Base-by-base conservation (phyloP, 2,113 vertebrate species). In the Sinocyclocheilus maitianheensis region DNA sequence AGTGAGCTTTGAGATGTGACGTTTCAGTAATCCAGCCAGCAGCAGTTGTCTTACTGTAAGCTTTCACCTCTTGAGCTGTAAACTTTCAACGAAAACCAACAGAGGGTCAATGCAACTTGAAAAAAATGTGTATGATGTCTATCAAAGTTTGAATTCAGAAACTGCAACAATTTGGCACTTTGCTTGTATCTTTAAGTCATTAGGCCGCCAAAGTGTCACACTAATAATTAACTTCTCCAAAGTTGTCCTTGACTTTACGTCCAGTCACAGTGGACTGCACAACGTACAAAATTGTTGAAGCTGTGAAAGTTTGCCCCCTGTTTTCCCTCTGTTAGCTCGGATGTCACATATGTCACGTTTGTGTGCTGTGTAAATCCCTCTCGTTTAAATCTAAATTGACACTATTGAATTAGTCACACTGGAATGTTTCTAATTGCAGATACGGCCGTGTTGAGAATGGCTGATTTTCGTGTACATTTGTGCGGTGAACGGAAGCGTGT, bases 351-450 rank as follows among this genome's bases (percentile, higher is more conserved):
- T 22, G 58, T 63, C 58, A 80, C 12, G 22, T 80, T 80, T 80
- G 77, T 46, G 58, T 80, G 58, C 58, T 62, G 55, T 24, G 77
- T 22, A 62, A 80, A 80, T 22, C 55, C 16, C 53, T 37, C 58
- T 24, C 7, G 37, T 63, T 80, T 80, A 80, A 80, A 79, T 79
- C 77, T 62, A 62, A 37, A 63, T 80, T 20, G 62, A 51, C 79
- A 67, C 12, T 81, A 51, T 81, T 81, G 63, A 81, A 48, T 81
- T 48, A 67, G 79, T 81, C 62, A 65, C 24, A 24, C 62, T 67
- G 79, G 62, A 81, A 67, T 51, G 43, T 65, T 67, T 81, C 62
- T 67, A 81, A 46, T 67, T 48, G 60, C n/a, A 46, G 5, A 62
- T 46, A 10, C 20, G 1, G 24, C 34, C 11, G 1, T 67, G 62